A percentile compares a stretch with the other conserved stretches of the same genome.
Conservation (phyloP, 2,888 invertebrate species). For the Noctua pronuba region DNA sequence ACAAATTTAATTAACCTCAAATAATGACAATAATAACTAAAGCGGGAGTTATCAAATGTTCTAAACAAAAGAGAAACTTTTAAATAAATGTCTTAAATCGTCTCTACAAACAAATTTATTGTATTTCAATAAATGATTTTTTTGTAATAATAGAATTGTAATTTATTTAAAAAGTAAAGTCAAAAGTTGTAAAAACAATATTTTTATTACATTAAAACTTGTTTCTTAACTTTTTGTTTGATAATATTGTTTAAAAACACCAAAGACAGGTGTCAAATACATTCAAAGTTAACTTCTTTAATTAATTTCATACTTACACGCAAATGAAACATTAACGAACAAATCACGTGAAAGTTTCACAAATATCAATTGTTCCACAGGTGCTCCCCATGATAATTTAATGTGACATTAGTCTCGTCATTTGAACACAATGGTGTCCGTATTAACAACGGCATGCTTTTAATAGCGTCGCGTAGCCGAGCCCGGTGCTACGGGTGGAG, state of each 20-base stretch:
- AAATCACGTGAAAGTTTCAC: conserved; percentile 78
- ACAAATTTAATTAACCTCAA: neutral
- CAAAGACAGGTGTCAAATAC: neutral
- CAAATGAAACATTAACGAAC: conserved; percentile 70
- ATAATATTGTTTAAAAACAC: conserved; percentile 11
- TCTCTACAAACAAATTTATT: neutral
- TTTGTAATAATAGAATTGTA: neutral
- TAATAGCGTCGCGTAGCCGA: conserved; percentile 75
- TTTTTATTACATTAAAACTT: conserved; percentile 17
- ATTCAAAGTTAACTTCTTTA: conserved; percentile 31
- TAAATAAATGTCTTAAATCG: neutral
- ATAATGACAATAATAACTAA: neutral
- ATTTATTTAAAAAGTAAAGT: neutral
- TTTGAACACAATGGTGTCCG: conserved; percentile 79
- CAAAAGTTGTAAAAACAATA: neutral
- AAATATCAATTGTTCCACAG: conserved; percentile 82
- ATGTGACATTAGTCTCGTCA: conserved; percentile 80
- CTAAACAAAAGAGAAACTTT: conserved; percentile 10
- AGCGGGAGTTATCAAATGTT: neutral
- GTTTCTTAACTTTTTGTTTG: conserved; percentile 30
- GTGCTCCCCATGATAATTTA: conserved; percentile 82
- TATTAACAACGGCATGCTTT: conserved; percentile 81
- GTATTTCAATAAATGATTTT: neutral
- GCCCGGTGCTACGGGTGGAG: conserved; percentile 72
- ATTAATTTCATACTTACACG: conserved; percentile 70